These are phyloP conservation scores for Zosterops hypoxanthus DNA, from an alignment of 2,113 vertebrate species.

Conservation along the genomic window DNA sequence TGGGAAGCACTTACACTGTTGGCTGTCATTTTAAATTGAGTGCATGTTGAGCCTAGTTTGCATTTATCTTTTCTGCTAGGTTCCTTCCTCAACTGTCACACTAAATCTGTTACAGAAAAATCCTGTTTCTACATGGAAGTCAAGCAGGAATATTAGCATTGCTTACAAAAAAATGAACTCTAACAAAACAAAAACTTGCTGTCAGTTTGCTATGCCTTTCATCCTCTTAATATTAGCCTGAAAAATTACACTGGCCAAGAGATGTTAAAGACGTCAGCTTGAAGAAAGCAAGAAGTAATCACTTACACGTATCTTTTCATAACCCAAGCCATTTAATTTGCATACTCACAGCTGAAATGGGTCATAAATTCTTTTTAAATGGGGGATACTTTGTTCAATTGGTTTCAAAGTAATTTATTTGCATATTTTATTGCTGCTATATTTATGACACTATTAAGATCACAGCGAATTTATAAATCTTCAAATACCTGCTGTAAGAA, in stretches of 20 bases:
- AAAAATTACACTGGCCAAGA: neutral
- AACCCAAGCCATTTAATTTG: constrained; percentile 8
- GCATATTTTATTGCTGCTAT: neutral
- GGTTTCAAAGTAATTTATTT: neutral
- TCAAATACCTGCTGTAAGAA: neutral
- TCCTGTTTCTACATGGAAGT: neutral
- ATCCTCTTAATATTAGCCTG: neutral
- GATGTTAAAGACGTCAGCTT: neutral
- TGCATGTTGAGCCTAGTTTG: neutral
- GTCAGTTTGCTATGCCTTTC: neutral
- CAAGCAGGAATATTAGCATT: neutral
- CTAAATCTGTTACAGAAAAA: neutral
- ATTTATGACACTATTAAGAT: neutral
- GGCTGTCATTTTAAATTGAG: constrained; percentile 8
- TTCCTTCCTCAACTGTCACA: neutral
- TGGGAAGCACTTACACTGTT: neutral
- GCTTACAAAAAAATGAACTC: neutral
- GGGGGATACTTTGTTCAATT: neutral
- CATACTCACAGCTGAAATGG: neutral
- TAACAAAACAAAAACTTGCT: neutral
- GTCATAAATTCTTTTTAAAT: constrained; percentile 3
- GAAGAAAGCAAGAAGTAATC: neutral
- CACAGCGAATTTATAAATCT: neutral
- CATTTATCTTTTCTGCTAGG: constrained; percentile 6
- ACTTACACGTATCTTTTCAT: neutral